Evolutionary conservation across 2,888 invertebrate species (phyloP).

Genomic region (Pseudococcus jackbeardsleyi): DNA sequence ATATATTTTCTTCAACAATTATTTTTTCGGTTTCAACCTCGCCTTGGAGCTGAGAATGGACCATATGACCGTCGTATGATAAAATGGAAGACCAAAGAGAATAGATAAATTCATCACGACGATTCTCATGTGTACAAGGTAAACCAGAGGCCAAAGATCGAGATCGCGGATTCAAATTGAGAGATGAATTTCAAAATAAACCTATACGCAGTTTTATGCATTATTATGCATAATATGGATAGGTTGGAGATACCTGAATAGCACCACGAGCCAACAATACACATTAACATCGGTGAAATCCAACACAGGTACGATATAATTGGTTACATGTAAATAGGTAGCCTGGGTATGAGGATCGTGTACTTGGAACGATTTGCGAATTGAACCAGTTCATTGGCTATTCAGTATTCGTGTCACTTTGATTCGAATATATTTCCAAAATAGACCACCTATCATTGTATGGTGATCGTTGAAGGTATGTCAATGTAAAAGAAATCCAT

Average conservation of each 20-base stretch:
- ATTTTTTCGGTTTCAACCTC: neutral
- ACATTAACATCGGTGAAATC: neutral
- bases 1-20: neutral
- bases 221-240: too few relatives aligned
- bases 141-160: neutral
- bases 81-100: neutral
- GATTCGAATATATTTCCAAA: neutral
- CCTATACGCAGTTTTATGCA: neutral
- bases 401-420: slow-evolving; percentile 9
- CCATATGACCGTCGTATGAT: neutral
- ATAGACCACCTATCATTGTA: slow-evolving; percentile 25
- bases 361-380: neutral
- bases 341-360: too few relatives aligned
- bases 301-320: neutral
- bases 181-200: neutral
- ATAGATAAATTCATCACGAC: neutral
- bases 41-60: neutral
- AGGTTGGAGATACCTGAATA: neutral
- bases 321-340: neutral
- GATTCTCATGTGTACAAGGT: neutral
- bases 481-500: neutral
- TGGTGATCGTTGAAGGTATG: neutral
- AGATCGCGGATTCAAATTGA: neutral
- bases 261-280: neutral
- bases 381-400: neutral